phyloP scores from a whole-genome alignment of 2,888 invertebrate genomes.

The Eutolmus rufibarbis region DNA sequence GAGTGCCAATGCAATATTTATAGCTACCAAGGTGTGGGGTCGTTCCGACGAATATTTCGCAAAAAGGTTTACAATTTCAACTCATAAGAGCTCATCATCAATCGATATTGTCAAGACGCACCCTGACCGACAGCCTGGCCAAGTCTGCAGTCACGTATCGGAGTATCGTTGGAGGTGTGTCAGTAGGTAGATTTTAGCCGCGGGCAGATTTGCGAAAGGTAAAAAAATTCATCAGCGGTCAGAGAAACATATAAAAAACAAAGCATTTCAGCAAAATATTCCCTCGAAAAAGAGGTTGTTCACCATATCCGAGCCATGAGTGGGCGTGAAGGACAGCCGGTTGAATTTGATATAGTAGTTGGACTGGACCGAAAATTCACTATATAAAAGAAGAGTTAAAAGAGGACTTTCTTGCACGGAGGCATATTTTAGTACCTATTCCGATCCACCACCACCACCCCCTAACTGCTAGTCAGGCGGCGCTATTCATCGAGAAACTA shows the following conservation, averaged over 20 bases:
- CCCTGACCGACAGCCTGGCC: not conserved
- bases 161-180: not conserved
- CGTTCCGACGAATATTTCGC: not conserved
- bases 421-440: not conserved
- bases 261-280: not conserved
- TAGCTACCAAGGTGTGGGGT: not conserved
- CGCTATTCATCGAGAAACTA: constrained; percentile 10
- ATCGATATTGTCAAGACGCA: not conserved
- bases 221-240: not conserved
- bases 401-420: not conserved
- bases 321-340: constrained; percentile 12
- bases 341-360: not conserved
- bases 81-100: not conserved
- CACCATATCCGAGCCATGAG: not conserved
- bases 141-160: not conserved
- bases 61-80: not conserved
- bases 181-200: not conserved
- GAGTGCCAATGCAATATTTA: not conserved
- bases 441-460: not conserved
- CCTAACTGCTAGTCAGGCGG: not conserved
- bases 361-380: not conserved
- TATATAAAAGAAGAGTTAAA: not conserved
- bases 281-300: not conserved
- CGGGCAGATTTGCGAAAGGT: not conserved
- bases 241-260: not conserved